These are phyloP conservation scores for Takifugu flavidus DNA, from an alignment of 2,113 vertebrate species.

Conservation along the genomic window DNA sequence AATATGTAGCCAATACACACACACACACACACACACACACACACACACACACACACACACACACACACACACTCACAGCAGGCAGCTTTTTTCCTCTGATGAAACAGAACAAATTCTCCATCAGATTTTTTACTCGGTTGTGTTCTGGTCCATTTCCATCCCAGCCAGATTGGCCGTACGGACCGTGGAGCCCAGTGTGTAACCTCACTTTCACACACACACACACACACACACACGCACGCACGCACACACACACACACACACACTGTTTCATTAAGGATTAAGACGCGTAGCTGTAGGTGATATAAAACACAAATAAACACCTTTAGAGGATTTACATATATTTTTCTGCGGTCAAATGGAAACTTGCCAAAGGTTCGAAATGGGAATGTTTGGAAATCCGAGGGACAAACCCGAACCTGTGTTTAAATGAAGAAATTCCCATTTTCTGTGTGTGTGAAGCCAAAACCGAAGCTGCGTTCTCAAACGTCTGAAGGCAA, in stretches of 20 bases:
- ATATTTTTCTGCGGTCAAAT: slow-evolving; percentile 24
- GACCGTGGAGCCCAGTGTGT: slow-evolving; percentile 5
- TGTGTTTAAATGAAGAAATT: no score
- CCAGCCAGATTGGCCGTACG: background rate
- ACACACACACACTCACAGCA: background rate
- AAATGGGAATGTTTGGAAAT: no score
- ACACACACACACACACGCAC: background rate
- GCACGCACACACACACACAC: background rate
- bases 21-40: no score
- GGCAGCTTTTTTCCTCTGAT: background rate
- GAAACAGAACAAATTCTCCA: background rate
- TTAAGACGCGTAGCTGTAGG: slow-evolving; percentile 32
- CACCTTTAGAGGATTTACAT: slow-evolving; percentile 36
- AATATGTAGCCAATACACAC: no score
- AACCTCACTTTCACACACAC: background rate
- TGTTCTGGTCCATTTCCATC: slow-evolving; percentile 17
- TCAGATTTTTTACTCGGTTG: background rate
- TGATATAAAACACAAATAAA: slow-evolving; percentile 42
- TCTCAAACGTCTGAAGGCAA: no score
- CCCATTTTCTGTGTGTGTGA: no score
- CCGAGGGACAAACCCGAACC: no score
- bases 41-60: background rate
- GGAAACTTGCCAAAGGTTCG: background rate
- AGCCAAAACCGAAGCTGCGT: no score
- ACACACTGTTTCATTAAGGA: slow-evolving; percentile 32